These are phyloP conservation scores for Sinocyclocheilus rhinocerous DNA, from an alignment of 2,113 vertebrate species.

Conservation along the genomic window DNA sequence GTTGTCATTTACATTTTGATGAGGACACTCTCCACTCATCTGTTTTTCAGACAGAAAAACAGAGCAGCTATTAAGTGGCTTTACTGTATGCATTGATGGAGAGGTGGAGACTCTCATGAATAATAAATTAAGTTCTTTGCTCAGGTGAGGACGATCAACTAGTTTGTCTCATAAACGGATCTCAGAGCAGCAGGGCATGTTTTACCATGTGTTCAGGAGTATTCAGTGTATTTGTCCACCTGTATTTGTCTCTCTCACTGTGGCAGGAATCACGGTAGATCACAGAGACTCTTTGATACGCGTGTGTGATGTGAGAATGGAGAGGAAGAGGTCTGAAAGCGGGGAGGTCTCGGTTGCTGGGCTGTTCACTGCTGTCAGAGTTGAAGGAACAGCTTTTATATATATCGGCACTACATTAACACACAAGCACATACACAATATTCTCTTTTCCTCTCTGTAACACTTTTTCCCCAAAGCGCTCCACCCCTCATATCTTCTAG, in stretches of 20 bases:
- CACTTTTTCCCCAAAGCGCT: constrained; percentile 26
- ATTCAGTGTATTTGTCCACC: neutral
- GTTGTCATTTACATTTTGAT: constrained; percentile 36
- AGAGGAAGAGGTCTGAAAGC: neutral
- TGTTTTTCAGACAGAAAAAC: neutral
- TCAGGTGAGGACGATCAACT: neutral
- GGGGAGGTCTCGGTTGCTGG: constrained; percentile 15
- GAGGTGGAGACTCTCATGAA: neutral
- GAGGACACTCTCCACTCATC: constrained; percentile 21
- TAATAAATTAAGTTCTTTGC: neutral
- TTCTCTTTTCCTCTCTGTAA: constrained; percentile 1
- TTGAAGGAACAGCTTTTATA: constrained; percentile 37
- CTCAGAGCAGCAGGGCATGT: neutral
- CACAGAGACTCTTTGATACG: constrained; percentile 42
- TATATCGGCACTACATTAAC: constrained; percentile 23
- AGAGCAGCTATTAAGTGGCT: too few relatives aligned
- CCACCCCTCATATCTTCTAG: constrained; percentile 9
- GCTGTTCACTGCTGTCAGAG: constrained; percentile 29
- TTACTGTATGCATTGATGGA: neutral
- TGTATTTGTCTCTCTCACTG: too few relatives aligned
- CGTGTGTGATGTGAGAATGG: neutral
- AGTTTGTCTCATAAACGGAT: constrained; percentile 5
- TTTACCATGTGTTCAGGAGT: neutral
- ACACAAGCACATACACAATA: neutral
- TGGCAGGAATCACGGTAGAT: constrained; percentile 31